Percentiles rank a stretch among this genome's conserved stretches.
Conservation (phyloP, 1,140 invertebrate species). For the Caerostris extrusa region DNA sequence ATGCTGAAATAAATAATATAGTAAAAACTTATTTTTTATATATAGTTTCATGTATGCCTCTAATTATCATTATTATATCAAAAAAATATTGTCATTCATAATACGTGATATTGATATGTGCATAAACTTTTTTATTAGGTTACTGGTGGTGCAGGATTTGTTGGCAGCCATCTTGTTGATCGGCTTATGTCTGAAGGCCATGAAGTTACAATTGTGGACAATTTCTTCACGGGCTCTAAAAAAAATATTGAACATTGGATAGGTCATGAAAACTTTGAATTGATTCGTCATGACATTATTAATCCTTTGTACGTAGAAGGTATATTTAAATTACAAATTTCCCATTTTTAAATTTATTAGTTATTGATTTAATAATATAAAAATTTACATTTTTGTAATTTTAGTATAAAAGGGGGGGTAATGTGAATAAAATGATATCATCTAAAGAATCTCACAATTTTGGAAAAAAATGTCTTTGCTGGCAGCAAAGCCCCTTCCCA, state of each 20-base stretch:
- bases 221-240: slow-evolving; percentile 98
- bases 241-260: slow-evolving; percentile 99
- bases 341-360: too few species aligned
- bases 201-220: slow-evolving; percentile 98
- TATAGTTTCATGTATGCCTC: background rate
- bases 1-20: too few species aligned
- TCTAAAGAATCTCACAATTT: too few species aligned
- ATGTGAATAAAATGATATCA: too few species aligned
- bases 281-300: slow-evolving; percentile 99
- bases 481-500: too few species aligned
- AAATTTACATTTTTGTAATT: background rate
- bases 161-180: slow-evolving; percentile 98
- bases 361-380: background rate
- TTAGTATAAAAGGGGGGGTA: too few species aligned
- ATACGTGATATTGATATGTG: background rate
- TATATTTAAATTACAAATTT: slow-evolving; percentile 32
- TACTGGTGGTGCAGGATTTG: slow-evolving; percentile 99
- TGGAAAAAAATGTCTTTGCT: too few species aligned
- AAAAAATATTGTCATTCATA: background rate
- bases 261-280: slow-evolving; percentile 99
- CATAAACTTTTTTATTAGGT: slow-evolving; percentile 82
- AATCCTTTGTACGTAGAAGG: slow-evolving; percentile 97
- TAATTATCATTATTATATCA: slow-evolving; percentile 29
- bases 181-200: slow-evolving; percentile 97
- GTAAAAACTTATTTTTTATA: too few species aligned